Base-by-base conservation (phyloP, 2,113 vertebrate genomes). In the Takifugu bimaculatus region DNA sequence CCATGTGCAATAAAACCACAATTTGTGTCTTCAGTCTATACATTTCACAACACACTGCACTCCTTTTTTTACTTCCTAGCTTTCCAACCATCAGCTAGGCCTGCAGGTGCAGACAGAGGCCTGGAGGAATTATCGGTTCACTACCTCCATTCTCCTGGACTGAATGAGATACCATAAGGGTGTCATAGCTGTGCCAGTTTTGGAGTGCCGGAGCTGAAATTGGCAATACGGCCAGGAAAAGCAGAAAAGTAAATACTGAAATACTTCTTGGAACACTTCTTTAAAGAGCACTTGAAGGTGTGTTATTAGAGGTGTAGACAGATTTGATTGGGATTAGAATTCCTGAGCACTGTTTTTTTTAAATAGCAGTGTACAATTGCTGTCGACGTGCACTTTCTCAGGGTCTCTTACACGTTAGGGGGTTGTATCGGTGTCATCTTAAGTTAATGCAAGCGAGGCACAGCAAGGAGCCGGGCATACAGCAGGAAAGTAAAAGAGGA, bases 41-140 rank as follows among this genome's bases (percentile, higher is more conserved):
- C n/a, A 59, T 27, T 26, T 65, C 3, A 60, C 50, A 55, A 27
- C 27, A 14, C 57, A 75, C 35, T 63, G 53, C 74, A 57, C 60
- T 48, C 50, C 49, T 48, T 39, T 60, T 72, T 62, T 60, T 52
- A 65, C 44, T 4, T 15, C 44, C 64, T 32, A 63, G 39, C 55
- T 61, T 49, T 45, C 42, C 63, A 66, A 59, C 52, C 70, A 65
- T 78, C 78, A 65, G 70, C 73, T 68, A 71, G 79, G 63, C 28
- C 59, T 75, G 84, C 85, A 90, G 88, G 87, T 90, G 89, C 88
- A 86, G 67, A 60, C 66, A 72, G 83, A 80, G 77, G 74, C 75
- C 72, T 82, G 78, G 72, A 76, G 83, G 48, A 77, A 70, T 63
- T 83, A 59, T 87, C 67, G 86, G 82, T 88, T 90, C 88, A 87